Evolutionary conservation across 1,140 invertebrate species (phyloP), one percentile per base, ranked within the genome.

Genomic region (Protaetia brevitarsis): DNA sequence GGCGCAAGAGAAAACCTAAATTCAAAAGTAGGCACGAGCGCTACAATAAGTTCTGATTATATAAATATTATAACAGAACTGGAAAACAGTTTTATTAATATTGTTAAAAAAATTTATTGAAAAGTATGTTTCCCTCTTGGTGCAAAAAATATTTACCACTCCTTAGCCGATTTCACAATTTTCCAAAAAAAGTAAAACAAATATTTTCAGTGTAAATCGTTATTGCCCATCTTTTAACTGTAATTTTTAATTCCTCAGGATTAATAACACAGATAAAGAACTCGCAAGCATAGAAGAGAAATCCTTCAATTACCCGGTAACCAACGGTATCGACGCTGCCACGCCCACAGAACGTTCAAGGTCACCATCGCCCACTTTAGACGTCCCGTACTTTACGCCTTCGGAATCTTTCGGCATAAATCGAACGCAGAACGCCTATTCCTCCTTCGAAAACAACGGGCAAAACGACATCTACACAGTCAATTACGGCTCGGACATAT

Each of bases 361-460:
- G 19, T 75, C 76, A 4, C 77, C 75, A 5, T 78, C 77, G 10
- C 77, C 77, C 3, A 72, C 75, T 21, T 60, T 70, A 13, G 73
- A 76, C 45, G 63, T 70, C 45, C 71, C 71, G 4, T 70, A 67
- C 5, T 70, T 72, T 34, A 31, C 21, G 28, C 51, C 31, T 63
- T 11, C 45, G 13, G 23, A 56, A 8, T n/a, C 36, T 37, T 34
- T 26, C 29, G 56, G 45, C 8, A 2, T 58, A 31, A 31, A 19
- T 5, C 29, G 60, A 16, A n/a, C 60, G 16, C 60, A 62, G 63
- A 57, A 63, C 37, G 19, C 8, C 36, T 66, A 63, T 57, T 66
- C 59, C 3, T 56, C 57, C 3, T 36, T 37, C 4, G 58, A 36
- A 63, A 63, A 51, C 27, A 66, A 51, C 29, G 29, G 10, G 3